A percentile compares a stretch with the other conserved stretches of the same genome.
Evolutionary conservation across 2,888 invertebrate genomes (phyloP).

Genomic region (Plagodis pulveraria): DNA sequence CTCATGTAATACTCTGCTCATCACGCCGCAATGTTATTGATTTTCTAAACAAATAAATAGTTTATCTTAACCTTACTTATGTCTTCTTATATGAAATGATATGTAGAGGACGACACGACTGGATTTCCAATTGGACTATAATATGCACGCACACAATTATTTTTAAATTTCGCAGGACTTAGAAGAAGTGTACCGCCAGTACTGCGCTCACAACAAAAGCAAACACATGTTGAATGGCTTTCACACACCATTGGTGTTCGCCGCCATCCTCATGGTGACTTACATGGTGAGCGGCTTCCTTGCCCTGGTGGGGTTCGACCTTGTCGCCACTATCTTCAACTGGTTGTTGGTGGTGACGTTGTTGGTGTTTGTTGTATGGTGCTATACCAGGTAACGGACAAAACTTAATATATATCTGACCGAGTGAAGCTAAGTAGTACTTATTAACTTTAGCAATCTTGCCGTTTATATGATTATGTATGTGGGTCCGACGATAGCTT

Average conservation of each 20-base stretch:
- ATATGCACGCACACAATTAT: neutral
- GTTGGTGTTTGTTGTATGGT: constrained; percentile 94
- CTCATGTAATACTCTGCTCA: too few relatives aligned
- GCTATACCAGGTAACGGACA: constrained; percentile 92
- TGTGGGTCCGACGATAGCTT: too few relatives aligned
- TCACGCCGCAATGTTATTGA: too few relatives aligned
- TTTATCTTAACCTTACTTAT: too few relatives aligned
- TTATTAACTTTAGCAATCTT: too few relatives aligned
- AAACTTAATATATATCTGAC: too few relatives aligned
- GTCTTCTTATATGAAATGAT: too few relatives aligned
- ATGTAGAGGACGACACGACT: too few relatives aligned
- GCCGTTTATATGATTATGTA: too few relatives aligned
- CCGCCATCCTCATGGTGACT: constrained; percentile 93
- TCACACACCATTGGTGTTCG: constrained; percentile 97
- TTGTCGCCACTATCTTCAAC: constrained; percentile 93
- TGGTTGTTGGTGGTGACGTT: constrained; percentile 93
- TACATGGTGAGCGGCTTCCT: constrained; percentile 96
- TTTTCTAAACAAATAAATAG: too few relatives aligned
- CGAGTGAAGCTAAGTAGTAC: too few relatives aligned
- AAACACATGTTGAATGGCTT: constrained; percentile 99
- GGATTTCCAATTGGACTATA: too few relatives aligned
- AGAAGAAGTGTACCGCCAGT: constrained; percentile 93
- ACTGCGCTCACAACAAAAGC: constrained; percentile 97
- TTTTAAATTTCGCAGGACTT: constrained; percentile 87
- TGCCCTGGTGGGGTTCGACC: constrained; percentile 93